Conservation (phyloP, 92 coral and sea anemone species). For the Muricea muricata region DNA sequence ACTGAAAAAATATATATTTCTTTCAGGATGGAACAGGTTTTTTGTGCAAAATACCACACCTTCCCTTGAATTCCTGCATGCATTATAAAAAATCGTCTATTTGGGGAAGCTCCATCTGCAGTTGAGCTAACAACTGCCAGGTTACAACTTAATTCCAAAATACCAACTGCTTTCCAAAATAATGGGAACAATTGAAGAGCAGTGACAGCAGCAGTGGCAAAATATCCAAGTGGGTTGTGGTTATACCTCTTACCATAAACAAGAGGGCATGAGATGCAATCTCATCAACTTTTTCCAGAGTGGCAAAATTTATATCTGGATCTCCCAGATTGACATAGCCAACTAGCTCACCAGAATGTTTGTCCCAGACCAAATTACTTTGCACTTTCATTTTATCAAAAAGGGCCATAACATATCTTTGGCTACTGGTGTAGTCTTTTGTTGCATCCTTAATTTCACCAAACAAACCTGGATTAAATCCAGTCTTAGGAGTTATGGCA, state of each 20-base stretch:
- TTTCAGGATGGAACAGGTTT: slow-evolving; percentile 51
- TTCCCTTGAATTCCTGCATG: slow-evolving; percentile 33
- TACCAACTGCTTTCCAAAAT: slow-evolving; percentile 49
- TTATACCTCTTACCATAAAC: slow-evolving; percentile 40
- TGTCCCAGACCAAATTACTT: slow-evolving; percentile 50
- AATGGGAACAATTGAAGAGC: slow-evolving; percentile 47
- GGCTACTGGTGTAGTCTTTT: not conserved
- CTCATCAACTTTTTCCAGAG: slow-evolving; percentile 47
- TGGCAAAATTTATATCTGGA: slow-evolving; percentile 44
- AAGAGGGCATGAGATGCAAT: slow-evolving; percentile 44
- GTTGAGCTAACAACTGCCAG: slow-evolving; percentile 38
- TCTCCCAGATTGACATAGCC: slow-evolving; percentile 61
- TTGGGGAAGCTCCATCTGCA: slow-evolving; percentile 45
- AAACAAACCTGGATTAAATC: slow-evolving; percentile 29
- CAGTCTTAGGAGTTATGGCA: slow-evolving; percentile 49
- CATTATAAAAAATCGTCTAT: slow-evolving; percentile 48
- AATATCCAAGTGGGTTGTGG: slow-evolving; percentile 37
- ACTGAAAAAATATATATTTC: slow-evolving; percentile 31
- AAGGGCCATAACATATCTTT: slow-evolving; percentile 5
- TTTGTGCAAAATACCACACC: slow-evolving; percentile 41
- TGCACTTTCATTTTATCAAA: slow-evolving; percentile 49
- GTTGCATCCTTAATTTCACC: not conserved
- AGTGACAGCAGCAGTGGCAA: slow-evolving; percentile 45
- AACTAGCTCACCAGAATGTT: slow-evolving; percentile 46
- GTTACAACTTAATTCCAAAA: slow-evolving; percentile 32